phyloP scores from a whole-genome alignment of 37 sponge, comb jelly and placozoan species.

The Amphimedon queenslandica region DNA sequence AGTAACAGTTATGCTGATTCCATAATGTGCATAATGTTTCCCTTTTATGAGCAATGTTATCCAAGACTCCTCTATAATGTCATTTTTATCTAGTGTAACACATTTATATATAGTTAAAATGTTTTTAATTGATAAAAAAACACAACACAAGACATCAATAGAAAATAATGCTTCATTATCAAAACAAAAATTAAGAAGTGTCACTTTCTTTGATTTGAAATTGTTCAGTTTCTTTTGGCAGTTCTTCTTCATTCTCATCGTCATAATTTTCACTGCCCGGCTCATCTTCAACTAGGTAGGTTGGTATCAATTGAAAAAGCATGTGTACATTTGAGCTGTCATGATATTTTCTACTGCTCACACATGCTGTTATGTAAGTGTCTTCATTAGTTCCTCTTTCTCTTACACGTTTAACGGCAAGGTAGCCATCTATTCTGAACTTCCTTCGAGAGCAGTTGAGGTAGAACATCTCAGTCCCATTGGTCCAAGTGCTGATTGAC shows the following conservation, averaged over 20 bases:
- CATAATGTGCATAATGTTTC: too few species aligned
- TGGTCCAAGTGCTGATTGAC: slow-evolving; percentile 8
- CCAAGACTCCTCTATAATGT: too few species aligned
- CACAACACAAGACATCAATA: too few species aligned
- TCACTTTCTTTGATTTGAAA: too few species aligned
- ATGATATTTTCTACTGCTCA: slow-evolving; percentile 4
- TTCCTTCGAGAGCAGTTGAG: slow-evolving; percentile 35
- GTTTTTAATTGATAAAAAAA: too few species aligned
- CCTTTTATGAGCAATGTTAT: too few species aligned
- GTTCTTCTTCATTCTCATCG: not conserved
- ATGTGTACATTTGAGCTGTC: slow-evolving; percentile 1
- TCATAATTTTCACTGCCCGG: not conserved
- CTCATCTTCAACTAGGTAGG: not conserved
- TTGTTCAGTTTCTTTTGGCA: not conserved
- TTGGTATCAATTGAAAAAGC: slow-evolving; percentile 26
- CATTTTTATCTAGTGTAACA: too few species aligned
- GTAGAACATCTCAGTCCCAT: slow-evolving; percentile 29
- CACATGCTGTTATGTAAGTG: slow-evolving; percentile 20
- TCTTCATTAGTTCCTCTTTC: not conserved
- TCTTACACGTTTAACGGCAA: slow-evolving; percentile 7
- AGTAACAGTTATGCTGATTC: too few species aligned
- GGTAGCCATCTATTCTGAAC: slow-evolving; percentile 26
- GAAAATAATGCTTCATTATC: too few species aligned
- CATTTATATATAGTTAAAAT: too few species aligned
- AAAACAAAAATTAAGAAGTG: too few species aligned